Evolutionary conservation across 2,888 invertebrate genomes (phyloP), one percentile per base, ranked within the genome.

Genomic region (Agrypnus murinus): DNA sequence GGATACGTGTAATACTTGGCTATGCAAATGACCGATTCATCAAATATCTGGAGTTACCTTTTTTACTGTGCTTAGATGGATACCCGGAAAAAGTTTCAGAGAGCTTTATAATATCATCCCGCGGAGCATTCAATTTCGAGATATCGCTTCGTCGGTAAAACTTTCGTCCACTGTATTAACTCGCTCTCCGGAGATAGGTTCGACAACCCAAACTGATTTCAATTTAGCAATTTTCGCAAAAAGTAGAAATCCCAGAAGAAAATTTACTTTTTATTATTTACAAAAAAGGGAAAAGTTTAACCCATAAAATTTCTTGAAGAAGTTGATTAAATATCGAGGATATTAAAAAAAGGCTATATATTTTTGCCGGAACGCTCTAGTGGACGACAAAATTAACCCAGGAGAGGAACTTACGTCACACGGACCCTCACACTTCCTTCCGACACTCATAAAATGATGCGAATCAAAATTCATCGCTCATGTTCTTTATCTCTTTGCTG

Each of bases 21-120:
- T 69, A 65, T 72, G 69, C 63, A 72, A 69, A 65, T 69, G 17
- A 55, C 45, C 36, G 59, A 60, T 67, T 60, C 40, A 6, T 34
- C 12, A 45, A 60, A 62, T 45, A 50, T 40, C 25, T 2, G 8
- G 40, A 38, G 58, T 8, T 53, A 25, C 12, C 36, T 57, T n/a
- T n/a, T n/a, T 38, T 15, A 7, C 14, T 3, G 3, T 10, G n/a
- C 40, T 4, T 40, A 19, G 19, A 48, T 48, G 9, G 48, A n/a
- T 3, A 48, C 25, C 4, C 15, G 25, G 48, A 48, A 48, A 43
- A 48, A 48, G 48, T 48, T 19, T 17, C 19, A 6, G 45, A 48
- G 9, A 15, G 48, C 5, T 25, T 25, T 48, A n/a, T 43, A 14
- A 12, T 43, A 10, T 40, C 12, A 40, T 4, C 38, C 38, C 38